Conservation (phyloP, 2,797 vertebrate species). For the Danio albolineatus region DNA sequence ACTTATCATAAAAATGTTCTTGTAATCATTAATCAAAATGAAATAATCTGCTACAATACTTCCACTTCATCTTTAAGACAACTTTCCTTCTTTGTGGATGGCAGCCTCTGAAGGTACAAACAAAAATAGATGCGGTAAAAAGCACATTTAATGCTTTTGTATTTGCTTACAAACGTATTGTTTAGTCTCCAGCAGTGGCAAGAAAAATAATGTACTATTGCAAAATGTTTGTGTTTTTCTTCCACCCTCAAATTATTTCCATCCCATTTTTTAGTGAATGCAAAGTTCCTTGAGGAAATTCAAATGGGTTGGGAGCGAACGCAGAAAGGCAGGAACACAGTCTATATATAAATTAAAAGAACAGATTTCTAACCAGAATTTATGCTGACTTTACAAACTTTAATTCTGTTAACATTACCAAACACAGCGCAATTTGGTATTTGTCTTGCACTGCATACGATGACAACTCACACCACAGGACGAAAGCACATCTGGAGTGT, state of each 20-base stretch:
- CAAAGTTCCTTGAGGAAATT: not conserved
- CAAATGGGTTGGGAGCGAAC: not conserved
- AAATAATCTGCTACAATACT: not conserved
- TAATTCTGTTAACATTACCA: not conserved
- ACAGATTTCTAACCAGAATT: not conserved
- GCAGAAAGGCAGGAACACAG: not conserved
- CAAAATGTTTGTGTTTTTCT: not conserved
- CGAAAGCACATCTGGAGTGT: constrained; percentile 35
- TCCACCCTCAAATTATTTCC: not conserved
- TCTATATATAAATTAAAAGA: not conserved
- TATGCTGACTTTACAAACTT: not conserved
- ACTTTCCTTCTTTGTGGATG: not conserved
- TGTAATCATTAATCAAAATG: constrained; percentile 8
- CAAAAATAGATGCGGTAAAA: not conserved
- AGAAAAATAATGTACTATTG: no score
- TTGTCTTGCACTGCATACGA: not conserved
- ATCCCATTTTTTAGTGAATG: not conserved
- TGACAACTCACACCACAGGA: constrained; percentile 7
- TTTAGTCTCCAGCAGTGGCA: no score
- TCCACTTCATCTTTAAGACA: not conserved
- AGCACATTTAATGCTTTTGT: no score
- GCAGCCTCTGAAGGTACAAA: not conserved
- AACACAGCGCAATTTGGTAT: not conserved
- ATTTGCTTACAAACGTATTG: no score
- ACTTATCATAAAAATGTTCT: not conserved